phyloP scores from a whole-genome alignment of 2,797 vertebrate species.

The Melopsittacus undulatus region DNA sequence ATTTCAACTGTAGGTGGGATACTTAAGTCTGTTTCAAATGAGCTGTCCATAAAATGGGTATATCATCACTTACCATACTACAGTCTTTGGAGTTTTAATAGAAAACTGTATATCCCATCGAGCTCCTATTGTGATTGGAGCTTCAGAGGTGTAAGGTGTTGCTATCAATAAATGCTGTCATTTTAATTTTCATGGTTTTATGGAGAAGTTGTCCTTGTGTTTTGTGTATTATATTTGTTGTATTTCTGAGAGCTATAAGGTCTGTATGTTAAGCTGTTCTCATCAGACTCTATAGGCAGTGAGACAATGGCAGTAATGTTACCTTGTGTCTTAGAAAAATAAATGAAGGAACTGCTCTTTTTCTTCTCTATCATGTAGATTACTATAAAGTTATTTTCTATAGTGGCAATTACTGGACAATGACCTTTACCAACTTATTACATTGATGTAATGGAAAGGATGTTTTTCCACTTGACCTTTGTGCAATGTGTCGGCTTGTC shows the following conservation, averaged over 20 bases:
- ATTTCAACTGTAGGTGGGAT: not conserved
- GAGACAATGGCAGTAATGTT: not conserved
- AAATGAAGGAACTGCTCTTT: not conserved
- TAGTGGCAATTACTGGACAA: constrained; percentile 21
- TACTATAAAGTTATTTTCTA: constrained; percentile 50
- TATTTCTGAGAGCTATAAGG: not conserved
- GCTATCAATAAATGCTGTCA: not conserved
- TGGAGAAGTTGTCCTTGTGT: not conserved
- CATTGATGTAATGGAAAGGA: constrained; percentile 71
- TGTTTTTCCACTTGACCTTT: constrained; percentile 80
- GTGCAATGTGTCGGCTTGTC: constrained; percentile 44
- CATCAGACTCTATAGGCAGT: not conserved
- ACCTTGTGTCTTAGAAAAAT: not conserved
- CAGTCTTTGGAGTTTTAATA: not conserved
- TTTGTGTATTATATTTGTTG: not conserved
- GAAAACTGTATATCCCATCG: not conserved
- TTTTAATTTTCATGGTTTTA: not conserved
- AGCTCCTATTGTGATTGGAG: not conserved
- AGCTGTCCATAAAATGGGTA: not conserved
- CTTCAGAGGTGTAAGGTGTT: not conserved
- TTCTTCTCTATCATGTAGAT: not conserved
- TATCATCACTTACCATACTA: not conserved
- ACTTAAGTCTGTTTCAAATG: not conserved
- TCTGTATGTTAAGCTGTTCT: not conserved
- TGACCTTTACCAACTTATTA: constrained; percentile 75